Evolutionary conservation across 2,797 vertebrate species (phyloP), one percentile per base, ranked within the genome.

Genomic region (Lophius americanus): DNA sequence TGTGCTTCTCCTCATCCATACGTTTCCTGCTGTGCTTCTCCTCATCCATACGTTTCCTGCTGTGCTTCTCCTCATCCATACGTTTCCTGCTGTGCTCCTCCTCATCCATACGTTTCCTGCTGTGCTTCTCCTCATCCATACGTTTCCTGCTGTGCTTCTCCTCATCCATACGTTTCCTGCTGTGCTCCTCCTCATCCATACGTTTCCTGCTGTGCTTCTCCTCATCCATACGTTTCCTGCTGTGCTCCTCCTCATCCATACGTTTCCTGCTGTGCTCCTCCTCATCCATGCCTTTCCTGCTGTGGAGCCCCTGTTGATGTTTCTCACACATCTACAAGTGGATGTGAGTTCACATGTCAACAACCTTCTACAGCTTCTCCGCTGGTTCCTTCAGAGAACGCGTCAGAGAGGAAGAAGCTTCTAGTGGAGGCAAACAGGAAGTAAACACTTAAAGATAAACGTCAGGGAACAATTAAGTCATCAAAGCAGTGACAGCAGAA

Each of bases 21-120:
- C 8, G 36, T 41, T 12, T 1, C 35, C 76, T 74, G 58, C 32
- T 59, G 64, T n/a, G 61, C 33, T 64, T 43, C 36, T 56, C 47
- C 39, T 53, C 54, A 35, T 44, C 39, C 2, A 49, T 0, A 62
- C 56, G 7, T 75, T 37, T 23, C n/a, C 42, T 64, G 49, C 7
- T 42, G 10, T 38, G 14, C 33, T 55, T 66, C 75, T 51, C 23
- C 50, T 48, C 51, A 56, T 44, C 39, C 2, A 49, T 0, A 64
- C 56, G 7, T 75, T 37, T 23, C n/a, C 42, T 64, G 49, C 7
- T 42, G 10, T 38, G 14, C 33, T 55, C 68, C 75, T 51, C 23
- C 50, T 48, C 14, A 36, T 39, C 33, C 50, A 37, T 58, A 50
- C 7, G 33, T 37, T 5, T 3, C 4, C 51, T 46, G 62, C 10